Conservation (phyloP, 2,797 vertebrate genomes). For the Morus bassanus region DNA sequence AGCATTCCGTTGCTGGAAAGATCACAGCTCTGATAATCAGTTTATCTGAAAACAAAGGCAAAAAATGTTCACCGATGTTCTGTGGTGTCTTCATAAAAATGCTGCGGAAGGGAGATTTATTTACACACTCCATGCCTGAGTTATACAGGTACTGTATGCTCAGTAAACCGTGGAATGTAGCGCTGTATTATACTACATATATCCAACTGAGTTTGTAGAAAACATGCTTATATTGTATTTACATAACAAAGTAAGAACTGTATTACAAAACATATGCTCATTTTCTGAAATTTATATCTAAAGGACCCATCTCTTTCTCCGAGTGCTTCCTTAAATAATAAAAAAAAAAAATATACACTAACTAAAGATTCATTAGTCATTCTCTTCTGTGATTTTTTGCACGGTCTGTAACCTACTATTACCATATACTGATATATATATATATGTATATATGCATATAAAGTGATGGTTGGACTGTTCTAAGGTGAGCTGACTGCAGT, state of each 20-base stretch:
- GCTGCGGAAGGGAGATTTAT: not conserved
- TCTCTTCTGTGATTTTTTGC: not conserved
- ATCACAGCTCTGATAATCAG: not conserved
- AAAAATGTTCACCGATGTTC: not conserved
- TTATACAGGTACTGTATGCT: not conserved
- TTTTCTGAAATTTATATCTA: not conserved
- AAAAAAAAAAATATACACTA: not conserved
- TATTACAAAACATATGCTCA: not conserved
- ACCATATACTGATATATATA: accelerated
- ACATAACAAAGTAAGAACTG: not conserved
- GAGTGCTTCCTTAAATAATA: not conserved
- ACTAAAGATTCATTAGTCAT: not conserved
- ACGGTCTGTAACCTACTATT: not conserved
- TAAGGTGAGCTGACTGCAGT: not conserved
- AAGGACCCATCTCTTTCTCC: not conserved
- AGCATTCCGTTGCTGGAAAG: not conserved
- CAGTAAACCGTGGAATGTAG: not conserved
- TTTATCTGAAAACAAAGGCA: not conserved
- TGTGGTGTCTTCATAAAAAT: not conserved
- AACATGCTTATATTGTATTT: not conserved
- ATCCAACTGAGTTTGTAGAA: not conserved
- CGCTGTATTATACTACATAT: not conserved
- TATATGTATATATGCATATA: not conserved
- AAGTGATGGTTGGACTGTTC: not conserved
- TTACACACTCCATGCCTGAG: not conserved